Base-by-base conservation (phyloP, 2,888 invertebrate species). In the Caenorhabditis doughertyi region DNA sequence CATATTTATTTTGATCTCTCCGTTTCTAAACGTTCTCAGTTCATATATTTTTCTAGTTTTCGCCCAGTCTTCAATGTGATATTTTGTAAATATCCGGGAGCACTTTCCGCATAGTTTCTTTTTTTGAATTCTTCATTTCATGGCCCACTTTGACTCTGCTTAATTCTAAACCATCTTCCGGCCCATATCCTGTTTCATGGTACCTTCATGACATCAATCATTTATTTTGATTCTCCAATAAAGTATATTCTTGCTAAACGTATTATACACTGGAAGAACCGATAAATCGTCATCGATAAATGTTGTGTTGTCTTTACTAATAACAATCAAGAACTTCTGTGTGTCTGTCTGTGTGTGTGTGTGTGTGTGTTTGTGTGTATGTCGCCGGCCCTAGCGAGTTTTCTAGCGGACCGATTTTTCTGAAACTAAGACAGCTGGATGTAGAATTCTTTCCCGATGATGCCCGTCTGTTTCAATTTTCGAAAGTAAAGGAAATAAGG, bases 31-130 rank as follows among this genome's bases (percentile, higher is more conserved):
- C 18, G 4, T 51, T 51, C 51, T 51, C 23, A 8, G 23, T 35
- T 7, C 9, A 35, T 35, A 35, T 35, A 35, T 35, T 35, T 42
- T 13, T 13, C 42, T 49, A 39, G 42, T 39, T 53, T 44, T 8
- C 68, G 68, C 68, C 58, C 49, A 55, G 77, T 68, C 62, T 67
- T 60, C 77, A 77, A 58, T 77, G 77, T 77, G 77, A 77, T 77
- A 68, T 77, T 77, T 70, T 77, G 77, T 77, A 77, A 77, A 77
- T 77, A 77, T 77, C 68, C 68, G 77, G 68, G 77, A 70, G 68
- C 42, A 64, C 44, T 25, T 25, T 47, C 55, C 39, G 35, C 64
- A 55, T 49, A 29, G 49, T 71, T 60, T 60, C 25, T 5, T 13
- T 47, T 8, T 18, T 47, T 18, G 13, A 47, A n/a, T n/a, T n/a